Evolutionary conservation across 2,797 vertebrate genomes (phyloP), one percentile per base, ranked within the genome.

Genomic region (Lophotriccus pileatus): DNA sequence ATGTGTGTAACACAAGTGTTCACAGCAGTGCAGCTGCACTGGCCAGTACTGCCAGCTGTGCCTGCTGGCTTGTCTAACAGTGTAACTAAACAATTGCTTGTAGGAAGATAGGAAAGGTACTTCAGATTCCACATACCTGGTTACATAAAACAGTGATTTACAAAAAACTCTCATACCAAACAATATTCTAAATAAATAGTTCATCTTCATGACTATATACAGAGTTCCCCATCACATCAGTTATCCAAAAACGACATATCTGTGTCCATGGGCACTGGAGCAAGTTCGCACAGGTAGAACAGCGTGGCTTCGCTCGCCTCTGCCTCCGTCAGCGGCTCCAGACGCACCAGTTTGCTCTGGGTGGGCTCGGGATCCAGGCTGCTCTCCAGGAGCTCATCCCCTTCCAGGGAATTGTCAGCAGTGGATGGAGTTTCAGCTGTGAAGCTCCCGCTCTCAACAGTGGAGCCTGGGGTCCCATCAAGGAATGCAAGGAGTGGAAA

Each of bases 201-300:
- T 98, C 97, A 96, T 98, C 98, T 98, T 97, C 96, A 96, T 98
- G 93, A 98, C 98, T 98, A 98, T 98, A 93, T 98, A 98, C 98
- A 97, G 91, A 96, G 87, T 95, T 39, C 78, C 91, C 93, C 66
- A 6, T 60, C 18, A 4, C 21, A 30, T 97, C 86, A 98, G 79
- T 97, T 98, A 96, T 98, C 98, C 95, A 99, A 88, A 72, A 98
- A 97, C 4, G 97, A 80, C 83, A 98, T 97, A 44, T 99, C 98
- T 7, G 95, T 96, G 86, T 98, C 97, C 94, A 98, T 97, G 58
- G 97, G 98, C 11, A 97, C 97, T 1, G 99, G 98, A 90, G 98
- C 98, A 90, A 99, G 98, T 98, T 99, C 98, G 36, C 99, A 99
- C 92, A 99, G 97, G 97, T 99, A 99, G 95, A 99, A 99, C 10